Conservation (phyloP, 2,113 vertebrate genomes). For the Condylura cristata region DNA sequence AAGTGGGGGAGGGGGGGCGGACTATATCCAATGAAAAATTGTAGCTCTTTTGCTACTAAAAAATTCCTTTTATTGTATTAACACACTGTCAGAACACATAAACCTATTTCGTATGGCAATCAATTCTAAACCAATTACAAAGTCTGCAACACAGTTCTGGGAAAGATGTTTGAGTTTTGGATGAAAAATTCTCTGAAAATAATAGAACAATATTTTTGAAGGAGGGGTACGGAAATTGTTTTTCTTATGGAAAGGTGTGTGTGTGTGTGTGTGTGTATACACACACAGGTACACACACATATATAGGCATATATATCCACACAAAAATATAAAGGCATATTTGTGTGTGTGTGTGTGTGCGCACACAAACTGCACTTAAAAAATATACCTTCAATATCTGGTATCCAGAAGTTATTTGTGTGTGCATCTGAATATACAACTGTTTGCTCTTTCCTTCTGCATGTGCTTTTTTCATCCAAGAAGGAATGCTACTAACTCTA, state of each 20-base stretch:
- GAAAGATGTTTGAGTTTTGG: conserved; percentile 8
- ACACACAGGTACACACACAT: neutral
- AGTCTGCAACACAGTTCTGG: conserved; percentile 17
- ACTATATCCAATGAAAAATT: conserved; percentile 70
- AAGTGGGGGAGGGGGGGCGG: too few relatives aligned
- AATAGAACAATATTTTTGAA: conserved; percentile 44
- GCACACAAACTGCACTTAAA: too few relatives aligned
- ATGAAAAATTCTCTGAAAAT: conserved; percentile 49
- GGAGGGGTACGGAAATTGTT: neutral
- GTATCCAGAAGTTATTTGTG: neutral
- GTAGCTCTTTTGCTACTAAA: conserved; percentile 68
- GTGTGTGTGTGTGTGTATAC: too few relatives aligned
- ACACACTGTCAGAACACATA: conserved; percentile 66
- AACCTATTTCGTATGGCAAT: conserved; percentile 54
- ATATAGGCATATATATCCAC: neutral
- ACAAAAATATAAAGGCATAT: too few relatives aligned
- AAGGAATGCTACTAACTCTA: neutral
- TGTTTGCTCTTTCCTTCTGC: neutral
- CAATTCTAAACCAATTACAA: conserved; percentile 78
- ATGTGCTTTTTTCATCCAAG: neutral
- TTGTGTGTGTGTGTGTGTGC: too few relatives aligned
- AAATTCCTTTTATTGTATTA: conserved; percentile 75
- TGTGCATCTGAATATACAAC: neutral
- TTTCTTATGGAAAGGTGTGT: neutral
- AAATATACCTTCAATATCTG: neutral